Conservation (phyloP, 1,140 invertebrate genomes). For the Drosophila setifemur region DNA sequence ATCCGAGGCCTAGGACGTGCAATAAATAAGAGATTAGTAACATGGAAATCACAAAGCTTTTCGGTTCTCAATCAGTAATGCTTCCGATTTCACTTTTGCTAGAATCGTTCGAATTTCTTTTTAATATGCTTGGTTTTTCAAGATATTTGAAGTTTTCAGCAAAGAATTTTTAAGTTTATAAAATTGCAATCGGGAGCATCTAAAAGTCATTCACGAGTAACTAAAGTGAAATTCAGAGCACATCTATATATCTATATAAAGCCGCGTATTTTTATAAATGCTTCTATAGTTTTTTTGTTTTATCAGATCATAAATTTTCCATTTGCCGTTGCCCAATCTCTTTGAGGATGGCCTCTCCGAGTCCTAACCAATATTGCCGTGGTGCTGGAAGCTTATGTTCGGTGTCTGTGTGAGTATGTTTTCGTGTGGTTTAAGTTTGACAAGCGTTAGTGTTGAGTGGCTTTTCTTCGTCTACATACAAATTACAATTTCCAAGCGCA, state of each 20-base stretch:
- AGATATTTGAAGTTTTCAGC: background rate
- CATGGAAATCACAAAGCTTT: background rate
- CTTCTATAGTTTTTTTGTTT: background rate
- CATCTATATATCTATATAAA: background rate
- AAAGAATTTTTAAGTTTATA: conserved; percentile 6
- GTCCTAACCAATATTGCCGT: conserved; percentile 49
- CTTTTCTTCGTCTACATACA: conserved; percentile 51
- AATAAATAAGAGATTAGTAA: conserved; percentile 48
- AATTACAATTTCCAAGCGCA: conserved; percentile 64
- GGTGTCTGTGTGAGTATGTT: conserved; percentile 15
- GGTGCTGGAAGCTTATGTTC: conserved; percentile 8
- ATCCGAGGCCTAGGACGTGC: conserved; percentile 67
- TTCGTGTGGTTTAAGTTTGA: conserved; percentile 14
- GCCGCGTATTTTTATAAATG: background rate
- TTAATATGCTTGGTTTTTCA: no score
- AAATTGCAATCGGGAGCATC: no score
- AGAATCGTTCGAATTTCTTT: no score
- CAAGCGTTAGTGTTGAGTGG: conserved; percentile 33
- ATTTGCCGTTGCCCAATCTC: conserved; percentile 32
- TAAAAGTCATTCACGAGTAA: background rate
- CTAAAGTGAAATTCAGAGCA: background rate
- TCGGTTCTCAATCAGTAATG: background rate
- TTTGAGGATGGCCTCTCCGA: conserved; percentile 9
- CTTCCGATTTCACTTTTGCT: background rate
- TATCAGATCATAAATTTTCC: conserved; percentile 15